Conservation (phyloP, 2,113 vertebrate genomes). For the Oreochromis niloticus region DNA sequence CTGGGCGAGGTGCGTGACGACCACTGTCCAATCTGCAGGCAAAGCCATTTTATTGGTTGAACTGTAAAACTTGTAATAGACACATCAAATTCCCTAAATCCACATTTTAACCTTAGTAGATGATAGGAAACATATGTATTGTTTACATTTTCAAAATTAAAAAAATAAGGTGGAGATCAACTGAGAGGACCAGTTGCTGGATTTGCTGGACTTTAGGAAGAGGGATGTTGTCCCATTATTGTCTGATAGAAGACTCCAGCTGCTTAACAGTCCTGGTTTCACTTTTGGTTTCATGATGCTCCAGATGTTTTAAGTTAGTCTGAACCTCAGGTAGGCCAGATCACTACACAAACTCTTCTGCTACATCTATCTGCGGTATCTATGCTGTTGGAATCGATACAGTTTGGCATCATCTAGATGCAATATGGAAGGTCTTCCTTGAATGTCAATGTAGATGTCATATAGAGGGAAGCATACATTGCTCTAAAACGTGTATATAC, state of each 20-base stretch:
- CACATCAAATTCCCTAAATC: not conserved
- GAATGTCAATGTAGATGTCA: not conserved
- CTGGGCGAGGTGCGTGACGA: conserved; percentile 85
- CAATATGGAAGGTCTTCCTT: not conserved
- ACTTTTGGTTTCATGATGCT: not conserved
- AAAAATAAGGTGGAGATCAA: not conserved
- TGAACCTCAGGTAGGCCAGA: not conserved
- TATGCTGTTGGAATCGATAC: not conserved
- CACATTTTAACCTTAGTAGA: not conserved
- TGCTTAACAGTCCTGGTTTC: not conserved
- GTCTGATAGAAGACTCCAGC: not conserved
- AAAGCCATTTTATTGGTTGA: not conserved
- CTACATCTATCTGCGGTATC: not conserved
- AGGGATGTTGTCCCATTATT: not conserved
- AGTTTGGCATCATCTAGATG: not conserved
- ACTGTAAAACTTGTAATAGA: not conserved
- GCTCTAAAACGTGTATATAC: not conserved
- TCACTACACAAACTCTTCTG: not conserved
- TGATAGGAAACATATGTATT: not conserved
- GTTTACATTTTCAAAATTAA: not conserved
- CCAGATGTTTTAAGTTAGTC: not conserved
- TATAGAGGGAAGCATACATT: accelerated
- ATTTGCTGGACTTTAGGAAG: accelerated
- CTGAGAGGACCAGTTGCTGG: not conserved
- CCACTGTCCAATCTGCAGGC: not conserved